Evolutionary conservation across 2,888 invertebrate species (phyloP).

Genomic region (Apamea epomidion): DNA sequence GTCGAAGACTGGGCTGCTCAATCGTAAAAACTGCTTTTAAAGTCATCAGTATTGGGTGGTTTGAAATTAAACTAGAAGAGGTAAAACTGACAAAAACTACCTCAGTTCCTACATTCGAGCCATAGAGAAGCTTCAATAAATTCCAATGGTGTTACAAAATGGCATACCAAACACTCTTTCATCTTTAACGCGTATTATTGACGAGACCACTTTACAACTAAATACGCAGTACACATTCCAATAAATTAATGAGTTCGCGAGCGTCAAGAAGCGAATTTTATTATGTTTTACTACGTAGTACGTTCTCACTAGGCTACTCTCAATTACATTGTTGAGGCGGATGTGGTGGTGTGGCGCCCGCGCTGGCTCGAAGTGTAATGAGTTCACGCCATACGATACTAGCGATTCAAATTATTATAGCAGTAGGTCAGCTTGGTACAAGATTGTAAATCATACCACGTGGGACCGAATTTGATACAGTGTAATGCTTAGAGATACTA

Average conservation of each 20-base stretch:
- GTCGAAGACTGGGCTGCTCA: background rate
- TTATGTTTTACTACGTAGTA: constrained; percentile 50
- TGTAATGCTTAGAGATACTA: constrained; percentile 13
- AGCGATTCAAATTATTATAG: constrained; percentile 23
- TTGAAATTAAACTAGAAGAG: background rate
- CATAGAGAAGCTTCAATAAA: constrained; percentile 1
- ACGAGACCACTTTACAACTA: constrained; percentile 41
- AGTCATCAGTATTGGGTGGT: background rate
- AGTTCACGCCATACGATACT: constrained; percentile 32
- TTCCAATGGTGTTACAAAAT: background rate
- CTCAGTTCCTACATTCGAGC: background rate
- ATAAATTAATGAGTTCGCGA: constrained; percentile 51
- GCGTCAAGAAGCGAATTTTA: constrained; percentile 53
- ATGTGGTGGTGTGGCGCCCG: constrained; percentile 56
- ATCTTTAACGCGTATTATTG: constrained; percentile 33
- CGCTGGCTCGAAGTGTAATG: constrained; percentile 39
- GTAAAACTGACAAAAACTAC: background rate
- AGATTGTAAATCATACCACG: constrained; percentile 15
- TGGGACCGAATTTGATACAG: constrained; percentile 21
- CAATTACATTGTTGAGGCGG: constrained; percentile 54
- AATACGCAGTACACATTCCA: constrained; percentile 63
- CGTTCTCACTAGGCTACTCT: constrained; percentile 46
- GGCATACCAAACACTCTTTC: constrained; percentile 6
- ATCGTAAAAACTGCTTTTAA: background rate
- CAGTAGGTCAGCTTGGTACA: constrained; percentile 6